Percentiles rank a stretch among this genome's conserved stretches.
Conservation (phyloP, 2,888 invertebrate genomes). For the Chrysomela aeneicollis region DNA sequence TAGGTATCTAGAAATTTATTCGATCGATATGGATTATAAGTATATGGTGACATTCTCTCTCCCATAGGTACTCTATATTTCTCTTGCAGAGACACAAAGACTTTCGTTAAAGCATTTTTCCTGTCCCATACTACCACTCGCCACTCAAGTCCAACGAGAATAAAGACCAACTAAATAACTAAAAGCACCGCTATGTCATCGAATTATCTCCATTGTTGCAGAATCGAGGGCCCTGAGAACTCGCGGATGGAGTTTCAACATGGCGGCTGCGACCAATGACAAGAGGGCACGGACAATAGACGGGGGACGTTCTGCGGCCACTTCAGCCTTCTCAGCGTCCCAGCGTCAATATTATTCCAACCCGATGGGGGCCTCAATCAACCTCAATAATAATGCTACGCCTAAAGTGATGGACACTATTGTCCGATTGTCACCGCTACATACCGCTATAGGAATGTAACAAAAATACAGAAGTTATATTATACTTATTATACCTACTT, state of each 20-base stretch:
- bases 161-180: background rate
- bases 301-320: slow-evolving; percentile 52
- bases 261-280: slow-evolving; percentile 57
- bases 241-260: slow-evolving; percentile 43
- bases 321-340: slow-evolving; percentile 50
- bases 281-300: slow-evolving; percentile 42
- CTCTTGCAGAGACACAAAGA: no score
- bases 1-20: no score
- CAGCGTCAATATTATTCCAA: slow-evolving; percentile 58
- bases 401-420: slow-evolving; percentile 35
- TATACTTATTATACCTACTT: no score
- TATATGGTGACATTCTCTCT: no score
- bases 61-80: no score
- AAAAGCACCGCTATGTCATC: slow-evolving; percentile 17
- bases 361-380: no score
- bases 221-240: slow-evolving; percentile 21
- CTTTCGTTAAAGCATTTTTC: no score
- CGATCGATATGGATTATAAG: no score
- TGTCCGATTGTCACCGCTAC: slow-evolving; percentile 54
- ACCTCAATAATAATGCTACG: slow-evolving; percentile 27
- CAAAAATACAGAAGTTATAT: no score
- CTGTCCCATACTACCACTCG: no score
- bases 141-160: background rate
- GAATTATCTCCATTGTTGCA: slow-evolving; percentile 30
- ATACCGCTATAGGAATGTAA: slow-evolving; percentile 38